Base-by-base conservation (phyloP, 2,797 vertebrate species). In the Phrynocephalus vlangalii region DNA sequence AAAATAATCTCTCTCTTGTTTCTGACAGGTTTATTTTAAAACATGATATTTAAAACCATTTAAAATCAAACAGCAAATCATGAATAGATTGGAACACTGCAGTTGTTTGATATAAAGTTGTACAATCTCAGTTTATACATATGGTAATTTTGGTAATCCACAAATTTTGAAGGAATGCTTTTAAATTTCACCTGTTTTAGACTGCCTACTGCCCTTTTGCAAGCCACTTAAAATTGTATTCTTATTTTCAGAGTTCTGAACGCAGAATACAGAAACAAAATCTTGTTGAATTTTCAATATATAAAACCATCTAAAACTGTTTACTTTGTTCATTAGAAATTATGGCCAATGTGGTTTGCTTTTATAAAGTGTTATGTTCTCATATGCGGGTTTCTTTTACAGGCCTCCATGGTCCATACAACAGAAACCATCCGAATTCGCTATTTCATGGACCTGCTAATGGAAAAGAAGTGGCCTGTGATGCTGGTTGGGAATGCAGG, bases 401-500 rank as follows among this genome's bases (percentile, higher is more conserved):
- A 97, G 97, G 97, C 96, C 7, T 96, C 96, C 0, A 30, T 97
- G 91, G 97, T 97, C 79, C 97, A 97, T 89, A 97, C 96, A 1
- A 81, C 92, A 0, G 97, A 97, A 81, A 97, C 97, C 83, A 91
- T 92, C 22, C 96, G 96, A 1, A 90, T 97, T 13, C 95, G 95
- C 30, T 97, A 96, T 92, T 97, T 97, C 94, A 90, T 97, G 94
- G 96, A 97, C 91, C 85, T 97, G 89, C 95, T 97, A 91, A 94
- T 97, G 94, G 96, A 75, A 60, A 94, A 93, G 88, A 93, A 93
- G 28, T 93, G 92, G 92, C 96, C 96, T 0, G 92, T 97, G 92
- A 97, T 97, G 97, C 93, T 97, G 90, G 97, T 97, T 94, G 97
- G 97, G 4, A 97, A 96, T 0, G 94, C 97, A 0, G 97, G 97